Percentiles rank a stretch among this genome's conserved stretches.
Conservation (phyloP, 1,140 invertebrate species). For the Oppia nitens region DNA sequence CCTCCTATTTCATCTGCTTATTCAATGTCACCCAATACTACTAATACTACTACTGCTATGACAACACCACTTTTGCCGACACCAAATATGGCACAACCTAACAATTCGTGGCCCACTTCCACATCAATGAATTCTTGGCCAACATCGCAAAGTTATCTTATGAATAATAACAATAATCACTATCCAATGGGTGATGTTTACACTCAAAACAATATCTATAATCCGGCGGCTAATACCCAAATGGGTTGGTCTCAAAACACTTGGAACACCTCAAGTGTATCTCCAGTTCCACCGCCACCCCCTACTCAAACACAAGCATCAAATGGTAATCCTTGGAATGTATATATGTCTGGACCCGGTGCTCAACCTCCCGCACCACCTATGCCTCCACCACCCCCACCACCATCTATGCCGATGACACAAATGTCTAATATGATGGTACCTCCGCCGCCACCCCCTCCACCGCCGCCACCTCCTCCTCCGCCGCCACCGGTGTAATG, state of each 20-base stretch:
- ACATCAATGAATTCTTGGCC: background rate
- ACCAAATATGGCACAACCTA: background rate
- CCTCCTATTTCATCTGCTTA: background rate
- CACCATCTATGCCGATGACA: constrained; percentile 1
- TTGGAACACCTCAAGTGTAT: too few relatives aligned
- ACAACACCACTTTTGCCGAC: background rate
- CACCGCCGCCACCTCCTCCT: constrained; percentile 19
- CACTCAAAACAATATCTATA: background rate
- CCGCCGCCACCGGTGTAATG: constrained; percentile 6
- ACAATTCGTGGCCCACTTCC: background rate
- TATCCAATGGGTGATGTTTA: background rate
- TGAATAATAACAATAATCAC: background rate
- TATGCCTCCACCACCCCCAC: constrained; percentile 6
- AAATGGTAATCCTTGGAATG: constrained; percentile 3
- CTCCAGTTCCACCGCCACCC: background rate
- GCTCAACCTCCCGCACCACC: background rate
- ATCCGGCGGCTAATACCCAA: background rate
- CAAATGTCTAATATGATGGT: constrained; percentile 5
- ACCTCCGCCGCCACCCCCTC: constrained; percentile 8
- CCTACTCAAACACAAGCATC: constrained; percentile 8
- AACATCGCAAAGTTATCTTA: background rate
- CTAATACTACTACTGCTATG: constrained; percentile 4
- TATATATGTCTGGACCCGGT: background rate
- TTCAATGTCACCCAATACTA: constrained; percentile 9
- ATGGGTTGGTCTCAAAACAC: background rate